Base-by-base conservation (phyloP, 2,888 invertebrate species). In the Strigamia crassipes region DNA sequence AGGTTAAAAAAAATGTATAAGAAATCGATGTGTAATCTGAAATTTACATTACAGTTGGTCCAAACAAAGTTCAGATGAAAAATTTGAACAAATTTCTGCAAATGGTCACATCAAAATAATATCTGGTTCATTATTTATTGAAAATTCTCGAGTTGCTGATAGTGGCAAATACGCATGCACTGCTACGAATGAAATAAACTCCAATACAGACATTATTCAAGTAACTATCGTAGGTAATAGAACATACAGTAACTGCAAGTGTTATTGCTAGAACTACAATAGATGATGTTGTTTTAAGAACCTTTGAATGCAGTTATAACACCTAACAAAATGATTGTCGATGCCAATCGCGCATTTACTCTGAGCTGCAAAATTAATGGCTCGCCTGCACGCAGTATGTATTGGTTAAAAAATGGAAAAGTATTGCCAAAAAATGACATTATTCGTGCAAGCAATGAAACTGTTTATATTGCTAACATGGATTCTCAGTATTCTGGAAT, bases 111-210 rank as follows among this genome's bases (percentile, higher is more conserved):
- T 38, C 0, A 38, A 38, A 38, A 38, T 38, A 38, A 6, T 38
- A 38, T 80, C 80, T 13, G 80, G 80, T 9, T 80, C 80, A 15
- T 56, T 80, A n/a, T 0, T 80, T n/a, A 80, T 80, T 15, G 21
- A 56, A 23, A 31, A 80, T n/a, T 27, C 18, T 27, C 9, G 12
- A 27, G 1, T 27, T 27, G 1, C 15, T 31, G 80, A 80, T 51
- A 10, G 42, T 51, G 56, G 80, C 31, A 15, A 23, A 12, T 80
- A 80, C 31, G 27, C 9, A 13, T 80, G 80, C 18, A 51, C 31
- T 27, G 27, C 80, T 18, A 12, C 21, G 9, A 80, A 80, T 80
- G 15, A 6, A 23, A 18, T 23, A 6, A 51, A 51, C 12, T n/a
- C n/a, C 3, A 51, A 80, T 8, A 18, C 10, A 21, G 13, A 27